Base-by-base conservation (phyloP, 1,140 invertebrate species). In the Ridgeia piscesae region DNA sequence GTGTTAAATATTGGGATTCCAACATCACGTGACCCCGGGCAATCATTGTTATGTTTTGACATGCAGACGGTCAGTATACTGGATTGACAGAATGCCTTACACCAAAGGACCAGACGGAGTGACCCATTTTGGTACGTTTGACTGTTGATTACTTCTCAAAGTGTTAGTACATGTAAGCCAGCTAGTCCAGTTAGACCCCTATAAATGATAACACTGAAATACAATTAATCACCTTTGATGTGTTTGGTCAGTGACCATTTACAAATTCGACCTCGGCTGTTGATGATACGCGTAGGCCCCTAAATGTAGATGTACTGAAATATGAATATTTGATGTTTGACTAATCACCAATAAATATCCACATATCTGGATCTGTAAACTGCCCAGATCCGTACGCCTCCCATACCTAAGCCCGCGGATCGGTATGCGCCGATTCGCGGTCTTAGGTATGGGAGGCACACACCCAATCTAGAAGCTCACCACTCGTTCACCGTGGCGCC, bases 41-140 rank as follows among this genome's bases (percentile, higher is more conserved):
- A 77, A 77, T 77, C 58, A 27, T 77, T 14, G 27, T 77, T 77
- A 77, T 77, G 27, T 77, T 92, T 91, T 91, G 34, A 93, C n/a
- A 94, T 92, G 35, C 92, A 95, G 94, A 91, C 93, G 94, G 31
- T 94, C 94, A 17, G 94, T 95, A 0, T 95, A 95, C 89, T 95
- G 94, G 94, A 92, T 95, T 58, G 94, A 94, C 34, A 93, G 92
- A 77, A 27, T 91, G 1, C 94, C 94, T 33, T 94, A 94, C 33
- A 93, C 91, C 9, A 93, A 94, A 91, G 94, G 94, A 33, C 92
- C 93, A 91, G 91, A 94, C 94, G 94, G 94, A 33, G 92, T 92
- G 21, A 95, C 94, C 42, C 93, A 90, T 33, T 93, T 94, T 35
- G 93, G 94, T 95, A 93, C 14, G 58, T 77, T 31, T 77, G 58